These are phyloP conservation scores for Hypanus sabinus DNA, from an alignment of 2,113 vertebrate genomes.

Conservation along the genomic window DNA sequence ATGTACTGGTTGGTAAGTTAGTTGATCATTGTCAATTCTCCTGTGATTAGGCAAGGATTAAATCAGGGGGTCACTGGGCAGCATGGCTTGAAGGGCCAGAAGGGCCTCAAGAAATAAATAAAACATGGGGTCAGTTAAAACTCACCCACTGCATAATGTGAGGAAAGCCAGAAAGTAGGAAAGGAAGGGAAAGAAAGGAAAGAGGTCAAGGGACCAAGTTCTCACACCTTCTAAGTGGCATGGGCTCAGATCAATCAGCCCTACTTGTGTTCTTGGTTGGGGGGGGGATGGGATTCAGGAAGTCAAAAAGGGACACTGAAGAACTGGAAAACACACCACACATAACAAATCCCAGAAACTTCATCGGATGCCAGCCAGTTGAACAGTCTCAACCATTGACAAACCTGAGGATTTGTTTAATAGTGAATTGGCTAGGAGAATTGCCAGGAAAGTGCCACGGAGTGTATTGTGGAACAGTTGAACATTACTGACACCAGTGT, in stretches of 20 bases:
- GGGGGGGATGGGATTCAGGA: constrained; percentile 33
- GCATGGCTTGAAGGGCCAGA: too few relatives aligned
- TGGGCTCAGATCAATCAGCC: constrained; percentile 10
- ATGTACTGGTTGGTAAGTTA: too few relatives aligned
- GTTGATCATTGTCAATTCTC: too few relatives aligned
- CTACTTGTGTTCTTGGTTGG: background rate
- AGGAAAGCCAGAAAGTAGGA: background rate
- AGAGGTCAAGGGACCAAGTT: background rate
- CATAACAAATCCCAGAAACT: constrained; percentile 32
- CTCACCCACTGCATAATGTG: too few relatives aligned
- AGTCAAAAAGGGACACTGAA: constrained; percentile 15
- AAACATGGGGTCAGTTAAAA: background rate
- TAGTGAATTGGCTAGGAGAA: background rate
- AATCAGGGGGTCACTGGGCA: too few relatives aligned
- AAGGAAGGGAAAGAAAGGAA: background rate
- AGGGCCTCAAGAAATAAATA: too few relatives aligned
- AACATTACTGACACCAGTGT: background rate
- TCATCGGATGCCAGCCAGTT: background rate
- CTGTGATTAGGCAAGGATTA: too few relatives aligned
- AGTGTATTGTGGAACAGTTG: constrained; percentile 8
- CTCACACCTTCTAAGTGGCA: constrained; percentile 1
- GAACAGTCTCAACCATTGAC: constrained; percentile 31
- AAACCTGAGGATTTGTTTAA: constrained; percentile 29
- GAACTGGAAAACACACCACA: constrained; percentile 8
- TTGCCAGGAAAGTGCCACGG: constrained; percentile 29